Evolutionary conservation across 1,140 invertebrate genomes (phyloP), one percentile per base, ranked within the genome.

Genomic region (Drosophila micromelanica): DNA sequence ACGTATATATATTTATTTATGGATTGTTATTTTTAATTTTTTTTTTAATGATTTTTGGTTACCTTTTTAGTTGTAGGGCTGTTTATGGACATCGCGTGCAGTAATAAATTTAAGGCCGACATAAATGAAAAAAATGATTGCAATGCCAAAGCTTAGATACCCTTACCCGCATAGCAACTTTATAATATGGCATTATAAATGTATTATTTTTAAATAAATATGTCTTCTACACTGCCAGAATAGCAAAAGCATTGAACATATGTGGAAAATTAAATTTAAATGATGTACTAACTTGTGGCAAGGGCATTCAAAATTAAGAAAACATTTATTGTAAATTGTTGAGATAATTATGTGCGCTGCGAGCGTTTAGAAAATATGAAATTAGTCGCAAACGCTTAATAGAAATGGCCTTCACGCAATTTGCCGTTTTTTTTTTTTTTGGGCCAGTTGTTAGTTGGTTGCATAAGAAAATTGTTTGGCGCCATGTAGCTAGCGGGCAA

Each of bases 341-440:
- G 20, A 3, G 42, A 65, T 76, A 51, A 70, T 73, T 76, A 73
- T 42, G 57, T 56, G 15, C 40, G 40, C 49, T 64, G 40, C 12
- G 15, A 71, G 59, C 52, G 51, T 49, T 68, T 13, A 48, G 40
- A 52, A 54, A 69, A 72, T 76, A 57, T 45, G 46, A 43, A 78
- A 76, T 89, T 75, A 76, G 67, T 78, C 17, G 49, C 51, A 68
- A 48, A 51, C 65, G 54, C 51, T 72, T 64, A 78, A 84, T 82
- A 73, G 76, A 79, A 78, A 79, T 79, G 68, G 61, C 79, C 84
- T 87, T 89, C 82, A 71, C 62, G 80, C 64, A 57, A 67, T 48
- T 46, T 7, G 45, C 40, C 20, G 45, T 55, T 56, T 37, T 55
- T 48, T 27, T 55, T 56, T 37, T 55, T 59, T 42, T 37, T 62